A percentile compares a stretch with the other conserved stretches of the same genome.
phyloP scores from a whole-genome alignment of 2,797 vertebrate genomes.

The Spinibarbus caldwelli region DNA sequence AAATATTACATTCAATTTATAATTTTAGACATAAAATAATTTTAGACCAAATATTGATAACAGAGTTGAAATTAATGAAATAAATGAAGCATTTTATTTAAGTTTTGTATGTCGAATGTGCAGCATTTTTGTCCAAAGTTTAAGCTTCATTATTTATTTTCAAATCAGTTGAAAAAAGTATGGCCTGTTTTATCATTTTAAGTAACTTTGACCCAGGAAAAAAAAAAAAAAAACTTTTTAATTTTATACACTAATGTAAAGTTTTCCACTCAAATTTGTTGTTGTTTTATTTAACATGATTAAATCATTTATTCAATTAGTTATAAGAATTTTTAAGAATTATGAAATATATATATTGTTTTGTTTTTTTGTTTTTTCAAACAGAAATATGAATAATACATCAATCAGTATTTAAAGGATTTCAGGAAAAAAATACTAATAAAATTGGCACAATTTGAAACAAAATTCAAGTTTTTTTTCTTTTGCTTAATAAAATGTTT shows the following conservation, averaged over 20 bases:
- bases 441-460: neutral
- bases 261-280: neutral
- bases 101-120: neutral
- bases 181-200: neutral
- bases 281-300: neutral
- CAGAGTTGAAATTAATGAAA: neutral
- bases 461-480: neutral
- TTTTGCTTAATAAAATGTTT: neutral
- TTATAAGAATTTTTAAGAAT: neutral
- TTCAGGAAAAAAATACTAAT: neutral
- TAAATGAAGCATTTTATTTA: neutral
- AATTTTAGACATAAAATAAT: too few species aligned
- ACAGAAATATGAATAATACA: neutral
- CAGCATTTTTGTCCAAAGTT: neutral
- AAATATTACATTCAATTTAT: neutral
- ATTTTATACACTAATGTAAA: neutral
- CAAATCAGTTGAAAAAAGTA: neutral
- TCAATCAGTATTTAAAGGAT: neutral
- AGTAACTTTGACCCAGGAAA: too few species aligned
- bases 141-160: neutral
- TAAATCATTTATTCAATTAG: neutral
- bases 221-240: neutral
- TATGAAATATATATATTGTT: neutral
- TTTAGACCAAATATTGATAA: neutral
- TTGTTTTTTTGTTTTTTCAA: too few species aligned